Conservation (phyloP, 2,888 invertebrate genomes). For the Lingula anatina region DNA sequence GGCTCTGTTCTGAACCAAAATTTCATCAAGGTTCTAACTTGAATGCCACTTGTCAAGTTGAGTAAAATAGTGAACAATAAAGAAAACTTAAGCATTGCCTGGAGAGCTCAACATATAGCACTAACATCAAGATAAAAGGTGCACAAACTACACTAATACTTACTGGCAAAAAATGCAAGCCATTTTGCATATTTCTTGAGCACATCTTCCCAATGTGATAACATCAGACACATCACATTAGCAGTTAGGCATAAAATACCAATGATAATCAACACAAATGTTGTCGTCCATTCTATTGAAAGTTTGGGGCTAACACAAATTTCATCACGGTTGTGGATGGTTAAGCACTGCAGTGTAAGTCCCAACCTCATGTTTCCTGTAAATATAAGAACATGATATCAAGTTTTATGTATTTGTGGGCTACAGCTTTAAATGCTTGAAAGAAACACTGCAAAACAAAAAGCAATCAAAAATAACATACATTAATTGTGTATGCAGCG, state of each 20-base stretch:
- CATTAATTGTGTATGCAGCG: too few species aligned
- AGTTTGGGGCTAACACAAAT: constrained; percentile 25
- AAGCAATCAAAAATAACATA: too few species aligned
- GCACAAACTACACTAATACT: constrained; percentile 10
- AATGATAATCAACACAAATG: constrained; percentile 25
- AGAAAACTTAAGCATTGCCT: too few species aligned
- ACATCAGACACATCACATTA: constrained; percentile 22
- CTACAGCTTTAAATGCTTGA: too few species aligned
- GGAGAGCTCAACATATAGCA: too few species aligned
- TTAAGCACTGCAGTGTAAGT: constrained; percentile 27
- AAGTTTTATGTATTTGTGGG: too few species aligned
- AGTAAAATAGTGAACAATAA: too few species aligned
- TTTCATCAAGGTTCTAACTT: too few species aligned
- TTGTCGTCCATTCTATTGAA: constrained; percentile 29
- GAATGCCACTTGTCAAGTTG: too few species aligned
- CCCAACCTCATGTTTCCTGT: constrained; percentile 28
- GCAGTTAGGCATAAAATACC: constrained; percentile 29
- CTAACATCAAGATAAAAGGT: too few species aligned
- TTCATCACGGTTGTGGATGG: constrained; percentile 23
- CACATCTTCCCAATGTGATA: constrained; percentile 28
- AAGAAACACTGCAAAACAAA: too few species aligned
- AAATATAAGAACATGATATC: not conserved
- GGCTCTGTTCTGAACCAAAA: too few species aligned
- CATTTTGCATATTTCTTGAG: constrained; percentile 30
- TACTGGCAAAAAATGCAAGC: constrained; percentile 34